Evolutionary conservation across 92 coral and sea anemone species (phyloP).

Genomic region (Siderastrea siderea): DNA sequence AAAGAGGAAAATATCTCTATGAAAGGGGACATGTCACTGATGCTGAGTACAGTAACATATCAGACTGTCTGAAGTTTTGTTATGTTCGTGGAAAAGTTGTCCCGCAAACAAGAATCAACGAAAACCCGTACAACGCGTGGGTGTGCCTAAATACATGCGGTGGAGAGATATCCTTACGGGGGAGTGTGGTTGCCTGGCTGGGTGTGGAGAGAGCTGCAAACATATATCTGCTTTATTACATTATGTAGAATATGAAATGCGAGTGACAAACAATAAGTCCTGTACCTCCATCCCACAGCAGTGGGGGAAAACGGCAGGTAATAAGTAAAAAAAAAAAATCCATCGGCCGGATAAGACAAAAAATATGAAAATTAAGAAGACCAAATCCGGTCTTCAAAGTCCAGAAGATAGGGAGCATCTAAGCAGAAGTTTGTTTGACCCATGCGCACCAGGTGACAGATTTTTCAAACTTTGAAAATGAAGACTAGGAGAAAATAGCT

Average conservation of each 20-base stretch:
- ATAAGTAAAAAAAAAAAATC: slow-evolving; percentile 18
- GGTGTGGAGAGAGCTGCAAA: slow-evolving; percentile 46
- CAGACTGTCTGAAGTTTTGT: slow-evolving; percentile 36
- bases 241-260: slow-evolving; percentile 29
- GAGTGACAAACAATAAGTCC: slow-evolving; percentile 44
- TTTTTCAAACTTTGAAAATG: slow-evolving; percentile 14
- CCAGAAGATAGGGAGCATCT: slow-evolving; percentile 6
- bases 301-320: slow-evolving; percentile 29
- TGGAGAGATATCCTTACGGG: slow-evolving; percentile 32
- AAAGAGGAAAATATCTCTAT: slow-evolving; percentile 19
- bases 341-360: slow-evolving; percentile 35
- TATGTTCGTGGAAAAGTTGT: slow-evolving; percentile 34
- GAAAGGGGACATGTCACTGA: slow-evolving; percentile 18
- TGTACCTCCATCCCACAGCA: slow-evolving; percentile 20
- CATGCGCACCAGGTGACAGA: slow-evolving; percentile 37
- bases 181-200: slow-evolving; percentile 41
- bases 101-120: slow-evolving; percentile 34
- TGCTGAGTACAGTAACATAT: slow-evolving; percentile 22
- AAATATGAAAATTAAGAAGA: slow-evolving; percentile 27
- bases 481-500: slow-evolving; percentile 35
- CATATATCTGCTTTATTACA: slow-evolving; percentile 47
- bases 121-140: slow-evolving; percentile 24
- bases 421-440: slow-evolving; percentile 21
- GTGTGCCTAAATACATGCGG: slow-evolving; percentile 29
- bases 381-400: slow-evolving; percentile 19